phyloP scores from a whole-genome alignment of 2,888 invertebrate species.

The Patella caerulea region DNA sequence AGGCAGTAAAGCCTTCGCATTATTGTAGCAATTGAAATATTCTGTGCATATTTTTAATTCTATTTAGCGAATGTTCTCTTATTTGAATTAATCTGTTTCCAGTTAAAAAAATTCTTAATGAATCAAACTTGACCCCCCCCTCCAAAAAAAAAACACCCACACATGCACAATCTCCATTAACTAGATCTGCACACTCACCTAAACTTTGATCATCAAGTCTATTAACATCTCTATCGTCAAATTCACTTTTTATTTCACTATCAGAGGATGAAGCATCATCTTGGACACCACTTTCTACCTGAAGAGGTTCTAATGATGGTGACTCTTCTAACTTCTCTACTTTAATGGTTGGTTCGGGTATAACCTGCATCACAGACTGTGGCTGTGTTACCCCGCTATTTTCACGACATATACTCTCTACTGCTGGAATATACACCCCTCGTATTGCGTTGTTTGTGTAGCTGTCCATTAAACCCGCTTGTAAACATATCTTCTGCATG shows the following conservation, averaged over 20 bases:
- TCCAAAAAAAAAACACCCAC: no score
- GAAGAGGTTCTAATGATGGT: background rate
- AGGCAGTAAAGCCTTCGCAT: no score
- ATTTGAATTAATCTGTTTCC: no score
- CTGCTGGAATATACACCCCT: conserved; percentile 59
- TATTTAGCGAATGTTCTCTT: no score
- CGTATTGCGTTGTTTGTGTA: conserved; percentile 63
- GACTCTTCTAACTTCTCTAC: background rate
- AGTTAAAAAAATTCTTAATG: no score
- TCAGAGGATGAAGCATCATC: conserved; percentile 1
- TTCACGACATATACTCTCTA: conserved; percentile 53
- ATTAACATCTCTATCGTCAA: background rate
- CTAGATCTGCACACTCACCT: no score
- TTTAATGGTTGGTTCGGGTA: background rate
- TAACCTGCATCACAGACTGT: conserved; percentile 4
- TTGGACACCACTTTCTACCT: background rate
- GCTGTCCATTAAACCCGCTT: conserved; percentile 56
- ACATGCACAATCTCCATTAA: no score
- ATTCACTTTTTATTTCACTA: background rate
- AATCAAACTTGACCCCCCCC: no score
- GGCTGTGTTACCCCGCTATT: conserved; percentile 23
- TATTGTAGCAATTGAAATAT: no score
- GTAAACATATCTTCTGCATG: conserved; percentile 45
- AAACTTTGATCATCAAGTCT: no score
- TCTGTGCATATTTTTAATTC: no score